A percentile compares a stretch with the other conserved stretches of the same genome.
Evolutionary conservation across 2,797 vertebrate genomes (phyloP).

Genomic region (Sebastes vulpes): DNA sequence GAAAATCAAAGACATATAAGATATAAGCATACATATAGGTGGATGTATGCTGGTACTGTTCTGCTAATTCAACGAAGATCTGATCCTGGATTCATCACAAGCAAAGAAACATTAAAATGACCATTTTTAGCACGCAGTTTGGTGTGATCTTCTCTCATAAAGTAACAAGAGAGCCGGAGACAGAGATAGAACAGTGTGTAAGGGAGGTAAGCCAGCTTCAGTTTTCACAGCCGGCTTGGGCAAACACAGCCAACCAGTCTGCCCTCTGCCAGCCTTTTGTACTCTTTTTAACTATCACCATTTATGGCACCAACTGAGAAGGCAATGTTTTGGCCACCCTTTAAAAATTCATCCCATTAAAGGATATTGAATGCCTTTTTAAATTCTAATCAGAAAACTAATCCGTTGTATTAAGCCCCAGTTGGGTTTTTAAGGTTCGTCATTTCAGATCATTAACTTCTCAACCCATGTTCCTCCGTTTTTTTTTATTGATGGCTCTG

Average conservation of each 20-base stretch:
- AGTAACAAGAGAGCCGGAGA: background rate
- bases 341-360: conserved; percentile 29
- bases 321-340: conserved; percentile 26
- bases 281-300: conserved; percentile 12
- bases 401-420: conserved; percentile 35
- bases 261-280: conserved; percentile 38
- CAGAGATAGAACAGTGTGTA: background rate
- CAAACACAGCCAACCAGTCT: conserved; percentile 27
- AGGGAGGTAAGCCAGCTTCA: conserved; percentile 3
- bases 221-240: conserved; percentile 34
- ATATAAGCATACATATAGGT: background rate
- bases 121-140: background rate
- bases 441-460: conserved; percentile 54
- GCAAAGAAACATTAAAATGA: background rate
- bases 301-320: conserved; percentile 29
- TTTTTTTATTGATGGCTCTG: conserved; percentile 31
- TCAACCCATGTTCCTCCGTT: conserved; percentile 28
- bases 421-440: conserved; percentile 34
- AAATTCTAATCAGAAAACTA: conserved; percentile 53
- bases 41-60: background rate
- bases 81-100: background rate
- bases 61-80: background rate
- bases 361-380: conserved; percentile 41
- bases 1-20: no score
- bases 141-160: conserved; percentile 1